Evolutionary conservation across 92 coral and sea anemone genomes (phyloP), one percentile per base, ranked within the genome.

Genomic region (Paragorgia papillata): DNA sequence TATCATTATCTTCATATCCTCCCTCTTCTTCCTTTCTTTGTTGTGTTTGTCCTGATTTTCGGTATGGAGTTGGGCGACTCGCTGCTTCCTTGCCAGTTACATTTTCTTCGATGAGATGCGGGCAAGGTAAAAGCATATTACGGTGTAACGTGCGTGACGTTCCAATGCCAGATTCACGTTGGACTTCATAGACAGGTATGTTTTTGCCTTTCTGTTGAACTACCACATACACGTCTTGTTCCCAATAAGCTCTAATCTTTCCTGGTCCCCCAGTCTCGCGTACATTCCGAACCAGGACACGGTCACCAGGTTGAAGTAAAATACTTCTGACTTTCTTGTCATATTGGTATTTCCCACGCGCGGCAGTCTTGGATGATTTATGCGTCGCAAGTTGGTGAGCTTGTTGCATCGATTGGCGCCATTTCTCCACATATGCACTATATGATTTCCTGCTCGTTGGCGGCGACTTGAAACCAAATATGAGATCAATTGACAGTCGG

Each of bases 71-170:
- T 25, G 31, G 24, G 19, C 29, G 30, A 29, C 26, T 41, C 41
- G n/a, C 19, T 66, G n/a, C 54, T 41, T 1, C 35, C 15, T 40
- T 18, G 14, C 29, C 56, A 66, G n/a, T 27, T 21, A 22, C 56
- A 17, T 7, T n/a, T 40, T 66, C 28, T 7, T 41, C 35, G 22
- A 18, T 12, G 46, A 64, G 51, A 22, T 64, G 24, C 27, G 31
- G 56, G 31, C 74, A 66, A 21, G 74, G 74, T 0, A 66, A 35
- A 5, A 66, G 56, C 74, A 66, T 39, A 41, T 66, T 66, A 17
- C 74, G 74, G 50, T 66, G 74, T 2, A 41, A 53, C 17, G 50
- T 29, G 6, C 55, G 74, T 20, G 35, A 35, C 29, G 12, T 66
- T 22, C 56, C 56, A 1, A 40, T 18, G 9, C 56, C 56, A 49